phyloP scores from a whole-genome alignment of 2,888 invertebrate species.

The Lampropteryx suffumata region DNA sequence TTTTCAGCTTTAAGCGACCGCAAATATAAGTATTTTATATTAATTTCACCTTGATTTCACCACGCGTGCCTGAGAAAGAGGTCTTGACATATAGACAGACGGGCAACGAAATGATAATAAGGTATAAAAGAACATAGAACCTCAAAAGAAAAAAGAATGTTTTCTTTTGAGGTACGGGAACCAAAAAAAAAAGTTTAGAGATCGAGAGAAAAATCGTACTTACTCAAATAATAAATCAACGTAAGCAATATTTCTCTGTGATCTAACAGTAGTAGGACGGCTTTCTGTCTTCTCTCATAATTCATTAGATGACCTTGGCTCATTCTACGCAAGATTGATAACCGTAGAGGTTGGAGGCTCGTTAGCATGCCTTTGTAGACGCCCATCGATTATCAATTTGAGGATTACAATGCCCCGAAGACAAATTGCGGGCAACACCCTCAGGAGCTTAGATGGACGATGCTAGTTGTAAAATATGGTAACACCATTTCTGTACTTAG shows the following conservation, averaged over 20 bases:
- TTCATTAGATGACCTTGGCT: constrained; percentile 50
- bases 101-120: no score
- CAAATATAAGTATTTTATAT: no score
- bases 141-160: no score
- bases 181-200: no score
- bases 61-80: no score
- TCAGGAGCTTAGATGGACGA: constrained; percentile 43
- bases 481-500: neutral
- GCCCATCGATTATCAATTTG: constrained; percentile 68
- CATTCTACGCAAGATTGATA: constrained; percentile 56
- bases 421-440: constrained; percentile 53
- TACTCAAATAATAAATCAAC: constrained; percentile 29
- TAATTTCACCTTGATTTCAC: no score
- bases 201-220: no score
- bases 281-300: constrained; percentile 40
- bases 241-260: constrained; percentile 32
- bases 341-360: constrained; percentile 43
- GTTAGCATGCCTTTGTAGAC: constrained; percentile 58
- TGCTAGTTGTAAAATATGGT: constrained; percentile 33
- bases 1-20: no score
- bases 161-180: no score
- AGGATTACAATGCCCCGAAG: constrained; percentile 52
- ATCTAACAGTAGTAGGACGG: constrained; percentile 38
- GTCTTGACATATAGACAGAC: no score
- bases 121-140: no score